Percentiles rank a stretch among this genome's conserved stretches.
phyloP scores from a whole-genome alignment of 1,140 invertebrate genomes.

The Orchesella cincta region DNA sequence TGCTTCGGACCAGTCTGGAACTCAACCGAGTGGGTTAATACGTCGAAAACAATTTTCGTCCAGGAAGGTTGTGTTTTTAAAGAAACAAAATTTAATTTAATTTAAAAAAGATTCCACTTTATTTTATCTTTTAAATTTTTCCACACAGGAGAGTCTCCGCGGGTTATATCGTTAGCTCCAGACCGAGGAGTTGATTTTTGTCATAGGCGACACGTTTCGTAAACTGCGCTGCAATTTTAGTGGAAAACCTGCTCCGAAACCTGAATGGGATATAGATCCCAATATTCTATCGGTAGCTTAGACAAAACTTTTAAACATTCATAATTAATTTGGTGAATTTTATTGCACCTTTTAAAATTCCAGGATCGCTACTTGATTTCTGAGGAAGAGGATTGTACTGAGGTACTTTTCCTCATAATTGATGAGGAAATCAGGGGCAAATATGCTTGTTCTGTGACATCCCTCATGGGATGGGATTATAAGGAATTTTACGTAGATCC shows the following conservation, averaged over 20 bases:
- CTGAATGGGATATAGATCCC: no score
- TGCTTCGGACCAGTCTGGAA: conserved; percentile 18
- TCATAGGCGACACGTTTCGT: not conserved
- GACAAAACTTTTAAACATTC: not conserved
- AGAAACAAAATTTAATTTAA: no score
- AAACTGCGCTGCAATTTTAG: not conserved
- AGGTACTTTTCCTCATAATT: not conserved
- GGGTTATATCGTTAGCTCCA: not conserved
- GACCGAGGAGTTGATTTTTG: not conserved
- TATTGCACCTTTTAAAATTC: no score
- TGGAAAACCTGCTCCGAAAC: not conserved
- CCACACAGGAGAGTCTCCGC: not conserved
- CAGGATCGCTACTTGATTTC: no score
- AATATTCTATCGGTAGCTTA: no score
- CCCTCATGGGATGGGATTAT: not conserved
- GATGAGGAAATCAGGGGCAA: not conserved
- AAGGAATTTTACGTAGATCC: not conserved
- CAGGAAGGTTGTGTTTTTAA: no score
- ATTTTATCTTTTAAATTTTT: no score
- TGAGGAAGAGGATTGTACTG: no score
- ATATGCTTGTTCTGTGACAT: not conserved
- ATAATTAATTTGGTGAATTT: not conserved
- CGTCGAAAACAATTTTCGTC: no score
- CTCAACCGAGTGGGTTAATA: conserved; percentile 10
- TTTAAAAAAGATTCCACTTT: not conserved